phyloP scores from a whole-genome alignment of 2,797 vertebrate species.

The Dicrostonyx torquatus region DNA sequence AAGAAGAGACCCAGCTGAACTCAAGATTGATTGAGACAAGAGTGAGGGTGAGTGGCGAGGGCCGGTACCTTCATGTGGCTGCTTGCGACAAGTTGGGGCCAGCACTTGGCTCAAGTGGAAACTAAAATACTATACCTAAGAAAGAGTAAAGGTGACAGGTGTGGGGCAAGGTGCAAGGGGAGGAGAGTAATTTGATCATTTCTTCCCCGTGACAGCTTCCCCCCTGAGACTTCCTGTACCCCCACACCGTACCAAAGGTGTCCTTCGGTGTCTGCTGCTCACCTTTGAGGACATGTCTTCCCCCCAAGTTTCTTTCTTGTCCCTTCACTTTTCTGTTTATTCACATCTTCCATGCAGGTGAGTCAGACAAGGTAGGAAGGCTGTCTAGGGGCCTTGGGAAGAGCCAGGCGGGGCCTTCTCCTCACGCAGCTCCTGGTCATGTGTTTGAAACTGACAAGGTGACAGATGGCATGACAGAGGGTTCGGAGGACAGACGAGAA shows the following conservation, averaged over 20 bases:
- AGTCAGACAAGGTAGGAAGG: neutral
- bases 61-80: rapidly evolving
- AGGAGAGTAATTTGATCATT: too few relatives aligned
- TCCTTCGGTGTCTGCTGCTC: neutral
- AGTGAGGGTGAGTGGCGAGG: neutral
- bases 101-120: neutral
- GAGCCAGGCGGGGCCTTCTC: neutral
- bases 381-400: neutral
- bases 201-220: neutral
- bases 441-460: neutral
- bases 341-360: neutral
- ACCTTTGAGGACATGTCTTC: neutral
- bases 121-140: neutral
- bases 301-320: neutral
- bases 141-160: neutral
- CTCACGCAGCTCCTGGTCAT: neutral
- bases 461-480: constrained; percentile 23
- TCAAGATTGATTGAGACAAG: neutral
- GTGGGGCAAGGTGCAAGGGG: neutral
- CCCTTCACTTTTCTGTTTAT: neutral
- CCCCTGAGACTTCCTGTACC: neutral
- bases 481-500: neutral
- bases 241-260: rapidly evolving
- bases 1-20: too few relatives aligned
- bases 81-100: neutral